phyloP scores from a whole-genome alignment of 1,140 invertebrate genomes.

The Hormaphis cornu region DNA sequence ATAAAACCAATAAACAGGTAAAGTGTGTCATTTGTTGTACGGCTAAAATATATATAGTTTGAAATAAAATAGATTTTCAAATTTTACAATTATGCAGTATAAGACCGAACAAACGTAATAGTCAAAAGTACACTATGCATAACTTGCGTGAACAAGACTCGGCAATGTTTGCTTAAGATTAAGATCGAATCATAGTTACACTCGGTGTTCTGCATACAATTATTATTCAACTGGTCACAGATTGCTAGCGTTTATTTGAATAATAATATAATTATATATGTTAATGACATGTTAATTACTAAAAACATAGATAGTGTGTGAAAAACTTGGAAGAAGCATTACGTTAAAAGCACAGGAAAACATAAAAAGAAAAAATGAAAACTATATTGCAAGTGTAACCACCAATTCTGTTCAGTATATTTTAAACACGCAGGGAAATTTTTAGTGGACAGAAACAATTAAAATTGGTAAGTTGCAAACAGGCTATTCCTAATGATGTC shows the following conservation, averaged over 20 bases:
- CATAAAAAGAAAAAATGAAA: background rate
- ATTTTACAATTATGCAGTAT: background rate
- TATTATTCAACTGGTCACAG: background rate
- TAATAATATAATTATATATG: background rate
- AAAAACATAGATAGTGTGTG: background rate
- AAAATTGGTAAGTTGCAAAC: background rate
- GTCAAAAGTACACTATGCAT: background rate
- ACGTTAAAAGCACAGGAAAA: background rate
- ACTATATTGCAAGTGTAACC: background rate
- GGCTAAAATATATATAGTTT: constrained; percentile 6
- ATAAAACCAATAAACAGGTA: constrained; percentile 32
- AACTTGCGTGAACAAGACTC: background rate
- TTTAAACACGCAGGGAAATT: background rate
- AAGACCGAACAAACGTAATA: background rate
- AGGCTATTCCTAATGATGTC: background rate
- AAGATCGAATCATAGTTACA: background rate
- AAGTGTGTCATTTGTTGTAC: constrained; percentile 29
- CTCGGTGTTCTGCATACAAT: background rate
- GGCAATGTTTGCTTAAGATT: constrained; percentile 9
- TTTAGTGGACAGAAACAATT: constrained; percentile 7
- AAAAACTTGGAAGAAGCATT: too few species aligned
- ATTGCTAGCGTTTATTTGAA: background rate
- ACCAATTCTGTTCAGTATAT: background rate
- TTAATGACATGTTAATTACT: constrained; percentile 12
- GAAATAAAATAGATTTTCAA: background rate